Conservation (phyloP, 2,797 vertebrate species). For the Tokudaia tokunoshimensis region DNA sequence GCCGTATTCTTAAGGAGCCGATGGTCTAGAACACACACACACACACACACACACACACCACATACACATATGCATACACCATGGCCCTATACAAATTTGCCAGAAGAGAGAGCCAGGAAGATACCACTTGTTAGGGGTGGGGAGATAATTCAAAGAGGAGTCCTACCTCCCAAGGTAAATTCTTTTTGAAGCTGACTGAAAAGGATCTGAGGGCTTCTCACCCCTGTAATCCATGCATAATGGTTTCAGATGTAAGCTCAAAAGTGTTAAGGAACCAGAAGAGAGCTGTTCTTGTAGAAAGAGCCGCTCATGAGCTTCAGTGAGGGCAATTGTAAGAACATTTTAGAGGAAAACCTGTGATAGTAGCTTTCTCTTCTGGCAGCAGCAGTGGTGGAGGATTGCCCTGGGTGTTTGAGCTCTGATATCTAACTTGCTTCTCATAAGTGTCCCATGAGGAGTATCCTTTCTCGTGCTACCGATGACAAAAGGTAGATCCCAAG, state of each 20-base stretch:
- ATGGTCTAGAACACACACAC: background rate
- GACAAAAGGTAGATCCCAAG: background rate
- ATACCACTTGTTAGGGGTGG: background rate
- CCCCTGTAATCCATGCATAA: background rate
- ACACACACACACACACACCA: background rate
- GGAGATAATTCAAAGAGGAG: background rate
- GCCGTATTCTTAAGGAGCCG: background rate
- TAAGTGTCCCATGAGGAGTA: background rate
- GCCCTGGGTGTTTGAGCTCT: background rate
- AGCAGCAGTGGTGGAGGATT: background rate
- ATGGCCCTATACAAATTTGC: background rate
- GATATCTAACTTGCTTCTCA: background rate
- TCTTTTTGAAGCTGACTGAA: constrained; percentile 8
- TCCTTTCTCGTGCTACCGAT: background rate
- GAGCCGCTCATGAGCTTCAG: background rate
- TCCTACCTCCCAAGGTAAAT: background rate
- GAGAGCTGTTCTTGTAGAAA: background rate
- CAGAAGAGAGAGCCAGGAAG: background rate
- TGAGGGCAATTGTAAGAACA: background rate
- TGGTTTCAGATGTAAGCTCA: constrained; percentile 11
- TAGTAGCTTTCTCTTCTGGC: background rate
- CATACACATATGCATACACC: background rate
- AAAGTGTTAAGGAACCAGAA: background rate
- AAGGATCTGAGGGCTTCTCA: background rate
- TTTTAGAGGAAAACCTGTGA: background rate